These are phyloP conservation scores for Champsocephalus gunnari DNA, from an alignment of 2,797 vertebrate species.

Conservation along the genomic window DNA sequence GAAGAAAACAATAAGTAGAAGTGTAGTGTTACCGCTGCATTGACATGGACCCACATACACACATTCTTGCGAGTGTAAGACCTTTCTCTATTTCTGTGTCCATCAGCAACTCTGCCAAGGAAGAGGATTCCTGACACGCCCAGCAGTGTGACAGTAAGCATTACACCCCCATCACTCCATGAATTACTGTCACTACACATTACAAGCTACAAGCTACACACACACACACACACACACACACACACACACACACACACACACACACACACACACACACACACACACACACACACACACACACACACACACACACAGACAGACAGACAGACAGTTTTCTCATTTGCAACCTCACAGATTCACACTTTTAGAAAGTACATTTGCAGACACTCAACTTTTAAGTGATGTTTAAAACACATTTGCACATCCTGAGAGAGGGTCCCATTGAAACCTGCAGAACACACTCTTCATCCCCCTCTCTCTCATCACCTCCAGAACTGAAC, in stretches of 20 bases:
- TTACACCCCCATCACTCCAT: constrained; percentile 9
- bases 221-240: background rate
- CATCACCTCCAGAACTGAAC: constrained; percentile 49
- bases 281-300: background rate
- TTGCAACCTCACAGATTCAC: constrained; percentile 2
- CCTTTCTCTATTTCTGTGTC: background rate
- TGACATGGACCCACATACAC: too few relatives aligned
- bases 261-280: background rate
- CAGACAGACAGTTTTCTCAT: background rate
- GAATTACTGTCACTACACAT: constrained; percentile 18
- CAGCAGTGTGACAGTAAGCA: constrained; percentile 16
- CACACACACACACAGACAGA: background rate
- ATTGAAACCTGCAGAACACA: constrained; percentile 29
- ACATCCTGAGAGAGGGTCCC: constrained; percentile 22
- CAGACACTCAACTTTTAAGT: constrained; percentile 19
- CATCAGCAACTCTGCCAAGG: background rate
- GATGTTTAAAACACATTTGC: constrained; percentile 23
- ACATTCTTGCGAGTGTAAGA: too few relatives aligned
- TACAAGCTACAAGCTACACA: constrained; percentile 29
- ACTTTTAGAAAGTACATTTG: constrained; percentile 17
- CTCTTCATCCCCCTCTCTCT: constrained; percentile 21
- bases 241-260: background rate
- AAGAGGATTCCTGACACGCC: constrained; percentile 1
- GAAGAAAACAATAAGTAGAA: too few relatives aligned
- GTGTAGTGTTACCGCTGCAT: too few relatives aligned